Evolutionary conservation across 1,140 invertebrate species (phyloP).

Genomic region (Drosophila truncata): DNA sequence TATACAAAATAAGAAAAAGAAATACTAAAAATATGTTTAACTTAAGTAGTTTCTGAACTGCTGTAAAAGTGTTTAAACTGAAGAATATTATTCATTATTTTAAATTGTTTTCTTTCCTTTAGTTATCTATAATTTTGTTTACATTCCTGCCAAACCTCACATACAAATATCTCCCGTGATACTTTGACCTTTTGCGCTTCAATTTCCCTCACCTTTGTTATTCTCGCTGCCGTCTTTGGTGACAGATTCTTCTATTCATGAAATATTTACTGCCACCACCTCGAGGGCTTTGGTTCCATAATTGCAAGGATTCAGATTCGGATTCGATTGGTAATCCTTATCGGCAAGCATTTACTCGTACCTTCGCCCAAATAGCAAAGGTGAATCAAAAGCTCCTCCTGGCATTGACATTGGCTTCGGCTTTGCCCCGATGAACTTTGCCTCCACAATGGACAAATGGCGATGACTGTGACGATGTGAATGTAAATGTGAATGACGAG

Average conservation of each 20-base stretch:
- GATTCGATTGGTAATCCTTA: conserved; percentile 10
- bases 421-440: conserved; percentile 45
- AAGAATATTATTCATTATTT: neutral
- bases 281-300: conserved; percentile 4
- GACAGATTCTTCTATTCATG: conserved; percentile 6
- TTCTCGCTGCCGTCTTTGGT: neutral
- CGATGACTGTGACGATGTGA: conserved; percentile 20
- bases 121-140: neutral
- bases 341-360: conserved; percentile 22
- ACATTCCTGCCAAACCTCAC: neutral
- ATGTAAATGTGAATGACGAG: conserved; percentile 38
- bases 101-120: neutral
- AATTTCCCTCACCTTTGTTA: neutral
- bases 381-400: conserved; percentile 14
- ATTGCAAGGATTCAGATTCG: conserved; percentile 7
- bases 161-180: neutral
- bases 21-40: neutral
- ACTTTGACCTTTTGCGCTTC: conserved; percentile 25
- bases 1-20: neutral
- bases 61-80: neutral
- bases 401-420: conserved; percentile 37
- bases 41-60: neutral
- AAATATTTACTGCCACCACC: conserved; percentile 8
- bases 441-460: conserved; percentile 19
- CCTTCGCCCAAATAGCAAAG: conserved; percentile 35